Evolutionary conservation across 2,113 vertebrate species (phyloP).

Genomic region (Pipa parva): DNA sequence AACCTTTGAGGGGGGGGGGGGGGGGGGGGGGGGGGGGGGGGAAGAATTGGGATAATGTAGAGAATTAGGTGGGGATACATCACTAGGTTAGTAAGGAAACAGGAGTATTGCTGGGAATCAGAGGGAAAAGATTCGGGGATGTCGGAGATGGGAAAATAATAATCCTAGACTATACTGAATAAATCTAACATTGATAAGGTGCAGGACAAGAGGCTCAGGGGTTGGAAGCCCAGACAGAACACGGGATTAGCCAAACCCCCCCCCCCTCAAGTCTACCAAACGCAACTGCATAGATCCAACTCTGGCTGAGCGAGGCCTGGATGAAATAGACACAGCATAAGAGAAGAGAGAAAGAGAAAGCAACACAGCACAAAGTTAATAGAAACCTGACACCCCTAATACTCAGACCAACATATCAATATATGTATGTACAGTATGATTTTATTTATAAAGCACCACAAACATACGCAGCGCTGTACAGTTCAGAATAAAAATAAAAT

Average conservation of each 20-base stretch:
- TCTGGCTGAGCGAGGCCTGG: slow-evolving; percentile 97
- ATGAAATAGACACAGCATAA: slow-evolving; percentile 72
- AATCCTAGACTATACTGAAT: no score
- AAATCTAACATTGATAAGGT: background rate
- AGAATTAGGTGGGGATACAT: no score
- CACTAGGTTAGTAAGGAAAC: no score
- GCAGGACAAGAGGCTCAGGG: slow-evolving; percentile 18
- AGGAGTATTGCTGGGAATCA: slow-evolving; percentile 1
- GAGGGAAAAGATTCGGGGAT: background rate
- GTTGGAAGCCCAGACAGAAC: slow-evolving; percentile 50
- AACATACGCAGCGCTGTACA: no score
- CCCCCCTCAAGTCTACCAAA: slow-evolving; percentile 58
- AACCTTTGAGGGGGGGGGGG: background rate
- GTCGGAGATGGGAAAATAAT: background rate
- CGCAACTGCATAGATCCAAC: slow-evolving; percentile 98
- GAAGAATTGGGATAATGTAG: background rate
- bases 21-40: background rate
- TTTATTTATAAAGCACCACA: no score
- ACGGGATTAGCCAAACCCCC: slow-evolving; percentile 48
- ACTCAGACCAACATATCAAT: no score
- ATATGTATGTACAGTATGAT: no score
- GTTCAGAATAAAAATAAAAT: no score
- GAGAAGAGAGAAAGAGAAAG: slow-evolving; percentile 56
- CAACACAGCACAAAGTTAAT: slow-evolving; percentile 4
- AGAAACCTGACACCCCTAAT: no score